Evolutionary conservation across 2,888 invertebrate species (phyloP), one percentile per base, ranked within the genome.

Genomic region (Physocephala rufipes): DNA sequence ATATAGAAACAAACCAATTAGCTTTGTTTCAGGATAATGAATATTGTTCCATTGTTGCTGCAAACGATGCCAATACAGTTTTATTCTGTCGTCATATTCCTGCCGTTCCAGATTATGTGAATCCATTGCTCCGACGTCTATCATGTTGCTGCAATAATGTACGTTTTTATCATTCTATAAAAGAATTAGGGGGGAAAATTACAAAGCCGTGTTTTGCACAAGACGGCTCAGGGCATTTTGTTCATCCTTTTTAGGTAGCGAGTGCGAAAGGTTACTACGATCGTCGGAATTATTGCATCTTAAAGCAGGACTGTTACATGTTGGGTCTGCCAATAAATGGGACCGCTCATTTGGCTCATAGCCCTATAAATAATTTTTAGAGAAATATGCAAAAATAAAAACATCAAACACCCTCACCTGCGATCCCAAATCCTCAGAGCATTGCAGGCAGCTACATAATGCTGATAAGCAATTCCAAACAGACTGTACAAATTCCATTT

Each of bases 81-180:
- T 91, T 77, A 93, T 91, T 75, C 94, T 89, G 81, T 96, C 96
- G 80, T 92, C 89, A 85, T 94, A 95, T 84, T 95, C 96, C 81
- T 94, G 93, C 78, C 95, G 94, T 80, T 96, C 96, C 72, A 96
- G 87, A 79, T 93, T 92, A 84, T 95, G 95, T 13, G 94, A 92
- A 75, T 95, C 96, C 77, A 95, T 88, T 2, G 96, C 95, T 66
- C 95, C 93, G n/a, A 96, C 95, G 87, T 96, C 96, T 80, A 96
- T 96, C 73, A 96, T 95, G 87, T 95, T 95, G 73, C 95, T 95
- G 86, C 66, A 76, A 71, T 70, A 15, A 30, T 68, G 53, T 13
- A 30, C 47, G 58, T 61, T 74, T 19, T 53, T 36, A 65, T 43
- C 61, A 67, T 61, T 49, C 16, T 19, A 58, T 45, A 24, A 67